A percentile compares a stretch with the other conserved stretches of the same genome.
These are phyloP conservation scores for Polydrusus pterygomalis DNA, from an alignment of 2,888 invertebrate species.

Conservation along the genomic window DNA sequence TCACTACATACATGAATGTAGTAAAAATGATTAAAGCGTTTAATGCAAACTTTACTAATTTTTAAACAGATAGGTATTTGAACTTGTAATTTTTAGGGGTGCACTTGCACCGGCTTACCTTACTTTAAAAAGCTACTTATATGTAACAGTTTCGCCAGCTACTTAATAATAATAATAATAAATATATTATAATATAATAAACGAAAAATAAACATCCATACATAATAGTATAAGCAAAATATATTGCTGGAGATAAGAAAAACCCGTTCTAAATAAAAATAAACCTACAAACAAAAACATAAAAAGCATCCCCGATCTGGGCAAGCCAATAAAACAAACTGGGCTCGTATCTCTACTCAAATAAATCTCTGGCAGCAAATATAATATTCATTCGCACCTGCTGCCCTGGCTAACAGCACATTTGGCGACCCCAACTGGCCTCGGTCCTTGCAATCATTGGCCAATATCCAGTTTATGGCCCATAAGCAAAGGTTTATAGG, in stretches of 20 bases:
- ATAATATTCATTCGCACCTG: slow-evolving; percentile 54
- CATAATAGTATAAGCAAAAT: not conserved
- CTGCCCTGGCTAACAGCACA: slow-evolving; percentile 37
- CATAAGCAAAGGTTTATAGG: slow-evolving; percentile 47
- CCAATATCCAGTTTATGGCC: slow-evolving; percentile 48
- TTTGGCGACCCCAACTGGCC: slow-evolving; percentile 34
- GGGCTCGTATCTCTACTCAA: slow-evolving; percentile 21
- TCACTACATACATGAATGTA: too few species aligned
- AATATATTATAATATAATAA: too few species aligned
- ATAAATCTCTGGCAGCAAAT: slow-evolving; percentile 42
- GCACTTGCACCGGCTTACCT: too few species aligned
- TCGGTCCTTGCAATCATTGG: slow-evolving; percentile 40
- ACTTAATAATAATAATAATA: too few species aligned
- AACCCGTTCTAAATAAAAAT: not conserved
- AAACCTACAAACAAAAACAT: slow-evolving; percentile 5
- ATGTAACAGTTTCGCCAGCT: too few species aligned
- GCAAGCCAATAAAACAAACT: slow-evolving; percentile 6
- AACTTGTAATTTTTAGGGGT: too few species aligned
- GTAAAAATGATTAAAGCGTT: too few species aligned
- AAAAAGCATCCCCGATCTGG: not conserved
- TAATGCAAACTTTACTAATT: too few species aligned
- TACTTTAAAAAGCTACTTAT: too few species aligned
- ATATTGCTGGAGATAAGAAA: not conserved
- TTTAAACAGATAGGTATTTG: too few species aligned
- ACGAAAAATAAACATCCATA: too few species aligned